Evolutionary conservation across 2,113 vertebrate genomes (phyloP).

Genomic region (Anolis carolinensis): DNA sequence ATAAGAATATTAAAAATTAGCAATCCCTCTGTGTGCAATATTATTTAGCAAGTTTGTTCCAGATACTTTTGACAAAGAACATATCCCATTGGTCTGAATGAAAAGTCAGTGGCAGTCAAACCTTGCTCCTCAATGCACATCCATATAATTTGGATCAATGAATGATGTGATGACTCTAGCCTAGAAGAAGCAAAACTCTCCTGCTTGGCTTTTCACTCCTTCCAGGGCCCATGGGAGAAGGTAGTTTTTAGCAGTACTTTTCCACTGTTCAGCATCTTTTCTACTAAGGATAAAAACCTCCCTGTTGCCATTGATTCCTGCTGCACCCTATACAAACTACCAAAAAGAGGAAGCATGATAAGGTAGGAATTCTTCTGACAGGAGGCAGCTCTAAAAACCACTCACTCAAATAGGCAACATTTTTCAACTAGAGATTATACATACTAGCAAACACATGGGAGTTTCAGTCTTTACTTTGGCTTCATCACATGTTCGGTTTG

Average conservation of each 20-base stretch:
- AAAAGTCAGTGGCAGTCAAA: rapidly evolving
- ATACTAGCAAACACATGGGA: neutral
- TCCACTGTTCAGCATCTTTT: neutral
- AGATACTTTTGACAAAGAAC: rapidly evolving
- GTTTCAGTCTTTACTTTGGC: neutral
- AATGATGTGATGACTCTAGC: rapidly evolving
- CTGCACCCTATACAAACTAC: neutral
- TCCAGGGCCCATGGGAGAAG: neutral
- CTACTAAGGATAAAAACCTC: neutral
- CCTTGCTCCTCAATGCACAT: neutral
- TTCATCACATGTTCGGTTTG: neutral
- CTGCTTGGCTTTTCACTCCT: neutral
- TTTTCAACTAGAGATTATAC: neutral
- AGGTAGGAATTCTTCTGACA: neutral
- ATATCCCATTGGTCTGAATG: neutral
- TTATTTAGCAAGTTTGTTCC: constrained; percentile 7
- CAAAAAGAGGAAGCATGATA: neutral
- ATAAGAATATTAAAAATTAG: neutral
- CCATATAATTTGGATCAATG: neutral
- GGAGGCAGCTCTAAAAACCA: neutral
- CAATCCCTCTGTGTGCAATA: neutral
- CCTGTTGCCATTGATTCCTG: neutral
- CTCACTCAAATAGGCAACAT: neutral
- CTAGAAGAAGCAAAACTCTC: neutral
- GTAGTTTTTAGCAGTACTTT: neutral